A percentile compares a stretch with the other conserved stretches of the same genome.
Conservation (phyloP, 2,113 vertebrate genomes). For the Vidua chalybeata region DNA sequence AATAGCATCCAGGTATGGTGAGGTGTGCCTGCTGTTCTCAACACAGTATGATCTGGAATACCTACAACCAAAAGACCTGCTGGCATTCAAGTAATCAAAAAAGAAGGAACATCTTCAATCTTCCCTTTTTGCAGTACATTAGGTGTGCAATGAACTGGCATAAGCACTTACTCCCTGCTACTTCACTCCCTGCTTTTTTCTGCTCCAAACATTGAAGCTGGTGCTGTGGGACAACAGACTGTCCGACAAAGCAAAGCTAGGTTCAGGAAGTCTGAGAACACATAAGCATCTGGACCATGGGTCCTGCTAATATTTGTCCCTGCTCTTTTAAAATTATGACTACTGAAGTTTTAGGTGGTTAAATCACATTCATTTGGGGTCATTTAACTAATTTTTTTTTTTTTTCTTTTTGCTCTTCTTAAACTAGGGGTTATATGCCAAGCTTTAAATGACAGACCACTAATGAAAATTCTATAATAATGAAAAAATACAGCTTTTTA, state of each 20-base stretch:
- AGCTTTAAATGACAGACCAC: neutral
- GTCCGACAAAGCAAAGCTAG: fast-evolving
- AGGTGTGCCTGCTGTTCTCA: neutral
- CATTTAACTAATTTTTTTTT: neutral
- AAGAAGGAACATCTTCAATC: neutral
- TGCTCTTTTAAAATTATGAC: neutral
- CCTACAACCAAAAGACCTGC: neutral
- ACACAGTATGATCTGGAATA: neutral
- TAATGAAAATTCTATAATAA: neutral
- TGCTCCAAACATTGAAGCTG: neutral
- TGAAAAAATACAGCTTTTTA: neutral
- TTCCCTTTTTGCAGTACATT: neutral
- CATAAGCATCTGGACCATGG: fast-evolving
- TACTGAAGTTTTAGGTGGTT: neutral
- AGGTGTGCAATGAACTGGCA: neutral
- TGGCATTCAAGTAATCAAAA: neutral
- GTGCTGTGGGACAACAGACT: neutral
- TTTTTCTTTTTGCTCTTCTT: neutral
- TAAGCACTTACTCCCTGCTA: neutral
- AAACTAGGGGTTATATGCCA: neutral
- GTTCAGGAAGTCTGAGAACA: neutral
- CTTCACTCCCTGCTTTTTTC: neutral
- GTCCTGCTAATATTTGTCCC: neutral
- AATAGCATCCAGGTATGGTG: neutral
- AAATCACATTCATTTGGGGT: neutral